Evolutionary conservation across 2,888 invertebrate genomes (phyloP).

Genomic region (Leptopilina drosophilae): DNA sequence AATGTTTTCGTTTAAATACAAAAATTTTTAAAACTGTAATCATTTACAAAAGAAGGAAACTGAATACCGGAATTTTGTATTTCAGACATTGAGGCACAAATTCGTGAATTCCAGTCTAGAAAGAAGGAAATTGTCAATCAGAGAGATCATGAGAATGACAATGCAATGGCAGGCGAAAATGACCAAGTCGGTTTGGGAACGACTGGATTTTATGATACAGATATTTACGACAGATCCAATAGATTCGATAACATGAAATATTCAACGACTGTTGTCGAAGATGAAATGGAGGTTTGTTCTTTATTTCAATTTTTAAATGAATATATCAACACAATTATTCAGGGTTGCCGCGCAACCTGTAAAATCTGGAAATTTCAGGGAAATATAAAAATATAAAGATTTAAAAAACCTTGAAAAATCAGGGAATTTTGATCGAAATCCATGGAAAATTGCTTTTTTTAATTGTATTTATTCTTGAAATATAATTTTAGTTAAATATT

Average conservation of each 20-base stretch:
- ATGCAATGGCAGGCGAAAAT: conserved; percentile 81
- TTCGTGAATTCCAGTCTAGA: conserved; percentile 90
- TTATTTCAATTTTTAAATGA: conserved; percentile 1
- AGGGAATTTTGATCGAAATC: too few relatives aligned
- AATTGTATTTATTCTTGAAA: too few relatives aligned
- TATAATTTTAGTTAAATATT: too few relatives aligned
- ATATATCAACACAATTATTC: too few relatives aligned
- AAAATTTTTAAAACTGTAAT: too few relatives aligned
- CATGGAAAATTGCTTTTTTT: too few relatives aligned
- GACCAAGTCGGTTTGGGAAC: conserved; percentile 91
- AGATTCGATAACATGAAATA: conserved; percentile 93
- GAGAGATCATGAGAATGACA: neutral
- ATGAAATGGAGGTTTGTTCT: conserved; percentile 87
- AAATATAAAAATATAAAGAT: too few relatives aligned
- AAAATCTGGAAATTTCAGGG: too few relatives aligned
- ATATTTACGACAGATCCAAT: conserved; percentile 91
- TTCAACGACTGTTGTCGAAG: conserved; percentile 97
- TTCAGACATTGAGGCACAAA: conserved; percentile 96
- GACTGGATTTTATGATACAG: conserved; percentile 90
- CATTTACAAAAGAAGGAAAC: too few relatives aligned
- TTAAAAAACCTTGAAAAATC: too few relatives aligned
- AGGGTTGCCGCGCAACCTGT: too few relatives aligned
- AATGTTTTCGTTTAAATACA: too few relatives aligned
- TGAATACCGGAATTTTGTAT: conserved; percentile 54
- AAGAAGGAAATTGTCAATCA: conserved; percentile 83